These are phyloP conservation scores for Epinephelus coioides DNA, from an alignment of 2,797 vertebrate species.

Conservation along the genomic window DNA sequence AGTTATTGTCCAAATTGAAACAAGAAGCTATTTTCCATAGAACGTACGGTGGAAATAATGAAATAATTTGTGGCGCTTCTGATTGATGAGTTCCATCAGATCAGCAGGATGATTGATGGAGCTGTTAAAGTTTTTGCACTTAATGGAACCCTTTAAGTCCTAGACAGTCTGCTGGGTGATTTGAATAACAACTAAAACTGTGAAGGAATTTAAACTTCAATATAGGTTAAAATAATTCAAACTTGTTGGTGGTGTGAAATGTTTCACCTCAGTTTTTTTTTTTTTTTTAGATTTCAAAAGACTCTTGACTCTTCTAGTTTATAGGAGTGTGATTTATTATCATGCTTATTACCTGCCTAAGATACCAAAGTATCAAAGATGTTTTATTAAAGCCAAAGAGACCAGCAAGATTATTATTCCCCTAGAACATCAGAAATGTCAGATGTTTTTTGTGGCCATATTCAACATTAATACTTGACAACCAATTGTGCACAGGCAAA, in stretches of 20 bases:
- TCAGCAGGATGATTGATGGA: slow-evolving; percentile 52
- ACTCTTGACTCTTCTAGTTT: background rate
- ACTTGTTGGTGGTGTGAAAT: background rate
- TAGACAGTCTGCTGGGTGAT: slow-evolving; percentile 23
- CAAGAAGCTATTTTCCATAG: slow-evolving; percentile 1
- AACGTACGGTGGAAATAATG: slow-evolving; percentile 28
- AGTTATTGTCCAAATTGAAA: slow-evolving; percentile 21
- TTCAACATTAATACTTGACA: slow-evolving; percentile 12
- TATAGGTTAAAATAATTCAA: slow-evolving; percentile 1
- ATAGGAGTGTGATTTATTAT: background rate
- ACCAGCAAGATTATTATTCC: slow-evolving; percentile 8
- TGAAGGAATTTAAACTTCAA: slow-evolving; percentile 8
- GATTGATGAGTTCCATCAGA: slow-evolving; percentile 61
- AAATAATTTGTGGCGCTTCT: slow-evolving; percentile 38
- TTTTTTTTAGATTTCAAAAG: background rate
- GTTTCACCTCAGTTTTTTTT: background rate
- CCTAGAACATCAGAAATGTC: slow-evolving; percentile 9
- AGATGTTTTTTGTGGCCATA: slow-evolving; percentile 10
- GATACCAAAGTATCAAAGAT: background rate
- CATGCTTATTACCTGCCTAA: background rate
- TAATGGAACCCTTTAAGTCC: slow-evolving; percentile 25
- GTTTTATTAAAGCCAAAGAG: slow-evolving; percentile 7
- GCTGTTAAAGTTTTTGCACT: slow-evolving; percentile 37
- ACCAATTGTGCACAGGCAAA: slow-evolving; percentile 15
- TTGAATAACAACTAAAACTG: slow-evolving; percentile 27